Evolutionary conservation across 2,797 vertebrate genomes (phyloP), one percentile per base, ranked within the genome.

Genomic region (Synanceia verrucosa): DNA sequence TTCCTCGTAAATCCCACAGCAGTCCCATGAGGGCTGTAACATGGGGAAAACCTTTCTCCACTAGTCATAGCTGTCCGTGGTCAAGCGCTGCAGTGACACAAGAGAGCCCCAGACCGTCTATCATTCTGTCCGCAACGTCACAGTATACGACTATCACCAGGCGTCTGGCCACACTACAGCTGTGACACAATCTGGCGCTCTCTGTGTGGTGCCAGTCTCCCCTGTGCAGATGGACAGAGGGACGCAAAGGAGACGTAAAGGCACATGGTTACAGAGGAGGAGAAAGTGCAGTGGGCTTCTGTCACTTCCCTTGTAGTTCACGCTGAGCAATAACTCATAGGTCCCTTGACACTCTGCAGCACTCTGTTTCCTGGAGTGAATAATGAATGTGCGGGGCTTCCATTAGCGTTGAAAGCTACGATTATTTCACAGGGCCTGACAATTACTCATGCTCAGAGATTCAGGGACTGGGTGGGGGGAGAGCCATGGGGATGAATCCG

Each of bases 351-450:
- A 73, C 84, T 84, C 67, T 89, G 82, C 81, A 78, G 83, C 91
- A 91, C 89, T 91, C 88, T 89, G 86, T 87, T 90, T 93, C 85
- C 86, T 85, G 85, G 82, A 81, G 90, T 93, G 91, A 93, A 93
- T 94, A 94, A 94, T 93, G 90, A 92, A 94, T 93, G 90, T 81
- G 86, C 84, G 64, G 85, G 78, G 79, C 88, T 87, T 91, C 92
- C 92, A 93, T 95, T 94, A 94, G 90, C 39, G 85, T 83, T 92
- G 91, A 94, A 90, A 93, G 92, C 91, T 79, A 52, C 80, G 77
- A 90, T 94, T 86, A 90, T 91, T 92, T 94, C 84, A 86, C 85
- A 76, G 84, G 80, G 79, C 50, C 82, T 79, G 85, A 92, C 87
- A 86, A 90, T 92, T 91, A 88, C 88, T 91, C 85, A 91, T 77